Base-by-base conservation (phyloP, 2,797 vertebrate genomes). In the Rhincodon typus region DNA sequence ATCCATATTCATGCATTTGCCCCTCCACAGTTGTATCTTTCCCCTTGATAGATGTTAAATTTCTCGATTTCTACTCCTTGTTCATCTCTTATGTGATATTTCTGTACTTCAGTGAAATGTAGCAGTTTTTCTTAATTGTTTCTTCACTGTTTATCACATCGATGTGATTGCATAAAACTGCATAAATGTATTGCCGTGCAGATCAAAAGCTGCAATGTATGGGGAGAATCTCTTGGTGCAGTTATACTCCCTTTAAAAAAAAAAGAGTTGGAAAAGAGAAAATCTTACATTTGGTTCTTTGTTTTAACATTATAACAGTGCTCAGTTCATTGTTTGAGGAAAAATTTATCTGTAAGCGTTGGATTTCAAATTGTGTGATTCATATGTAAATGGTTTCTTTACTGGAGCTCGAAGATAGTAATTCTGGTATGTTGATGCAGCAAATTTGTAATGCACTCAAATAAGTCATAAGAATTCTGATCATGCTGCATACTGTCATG, bases 401-500 rank as follows among this genome's bases (percentile, higher is more conserved):
- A 42, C n/a, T 69, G 42, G 66, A 93, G 42, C n/a, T 69, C 1
- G n/a, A 67, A 69, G 19, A 38, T 66, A 21, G 12, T 67, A 38
- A 93, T 93, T 93, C 66, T 93, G 90, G 38, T 21, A 69, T 93
- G 66, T 30, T 42, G 90, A 69, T 93, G 90, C 66, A 93, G 7
- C 42, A 10, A 66, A 93, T 38, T 62, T 62, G 42, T 69, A 93
- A 42, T 67, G 66, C 19, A 23, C n/a, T 25, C 66, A 93, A 93
- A 93, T 38, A 62, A 93, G n/a, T 69, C 90, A 69, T 67, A 93
- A 69, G 90, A 93, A 93, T 42, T 69, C 66, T 69, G 88, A 34
- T 91, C 19, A 38, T 67, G 88, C 88, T 91, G 57, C 62, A 91
- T 17, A 67, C 62, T 91, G 62, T 17, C 82, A 91, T 91, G n/a